A percentile compares a stretch with the other conserved stretches of the same genome.
phyloP scores from a whole-genome alignment of 2,888 invertebrate genomes.

The Callyntrura guangdongensis region DNA sequence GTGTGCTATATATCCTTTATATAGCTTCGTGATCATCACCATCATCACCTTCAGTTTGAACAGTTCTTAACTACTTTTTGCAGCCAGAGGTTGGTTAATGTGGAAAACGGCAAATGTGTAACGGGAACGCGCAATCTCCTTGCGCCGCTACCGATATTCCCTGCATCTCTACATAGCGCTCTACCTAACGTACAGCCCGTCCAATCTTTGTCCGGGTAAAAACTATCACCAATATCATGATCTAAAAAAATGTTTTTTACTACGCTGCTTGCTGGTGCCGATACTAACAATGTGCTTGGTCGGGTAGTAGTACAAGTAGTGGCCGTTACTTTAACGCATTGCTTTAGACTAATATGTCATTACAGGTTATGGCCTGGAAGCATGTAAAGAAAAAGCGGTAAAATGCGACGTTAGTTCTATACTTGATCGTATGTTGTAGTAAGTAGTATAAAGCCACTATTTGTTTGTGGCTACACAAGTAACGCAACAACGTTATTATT shows the following conservation, averaged over 20 bases:
- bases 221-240: conserved; percentile 52
- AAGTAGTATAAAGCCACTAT: neutral
- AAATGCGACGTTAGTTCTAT: neutral
- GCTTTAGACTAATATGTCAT: conserved; percentile 62
- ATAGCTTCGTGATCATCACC: conserved; percentile 19
- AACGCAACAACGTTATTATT: conserved; percentile 26
- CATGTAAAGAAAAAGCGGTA: conserved; percentile 14
- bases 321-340: conserved; percentile 55
- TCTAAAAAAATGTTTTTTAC: conserved; percentile 34
- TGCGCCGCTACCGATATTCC: conserved; percentile 37
- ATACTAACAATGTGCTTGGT: neutral
- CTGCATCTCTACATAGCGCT: neutral
- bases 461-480: neutral
- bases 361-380: conserved; percentile 8
- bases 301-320: neutral
- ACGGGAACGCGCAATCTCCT: conserved; percentile 58
- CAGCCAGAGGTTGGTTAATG: conserved; percentile 52
- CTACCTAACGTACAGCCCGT: conserved; percentile 53
- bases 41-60: conserved; percentile 31
- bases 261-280: conserved; percentile 11
- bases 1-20: neutral
- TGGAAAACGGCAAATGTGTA: conserved; percentile 42
- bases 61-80: conserved; percentile 54
- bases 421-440: too few relatives aligned
- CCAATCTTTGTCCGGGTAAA: conserved; percentile 73